Evolutionary conservation across 2,888 invertebrate genomes (phyloP).

Genomic region (Lamproptera curius): DNA sequence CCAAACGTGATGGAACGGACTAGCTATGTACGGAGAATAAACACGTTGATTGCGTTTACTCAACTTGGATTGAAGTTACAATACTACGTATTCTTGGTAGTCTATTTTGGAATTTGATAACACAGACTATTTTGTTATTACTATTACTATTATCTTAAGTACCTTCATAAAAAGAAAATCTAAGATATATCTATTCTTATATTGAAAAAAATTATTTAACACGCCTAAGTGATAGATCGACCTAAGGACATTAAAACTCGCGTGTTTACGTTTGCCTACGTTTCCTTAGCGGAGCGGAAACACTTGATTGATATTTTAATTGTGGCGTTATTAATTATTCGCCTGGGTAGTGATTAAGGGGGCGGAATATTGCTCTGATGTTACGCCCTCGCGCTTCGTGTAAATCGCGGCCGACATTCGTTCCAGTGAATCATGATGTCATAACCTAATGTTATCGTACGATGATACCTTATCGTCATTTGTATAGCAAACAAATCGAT

Average conservation of each 20-base stretch:
- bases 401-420: slow-evolving; percentile 40
- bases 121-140: too few species aligned
- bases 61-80: slow-evolving; percentile 14
- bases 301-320: slow-evolving; percentile 69
- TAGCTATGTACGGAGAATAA: neutral
- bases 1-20: neutral
- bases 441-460: slow-evolving; percentile 41
- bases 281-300: slow-evolving; percentile 47
- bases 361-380: slow-evolving; percentile 60
- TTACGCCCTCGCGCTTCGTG: slow-evolving; percentile 53
- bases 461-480: slow-evolving; percentile 35
- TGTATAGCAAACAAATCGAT: slow-evolving; percentile 19
- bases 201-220: too few species aligned
- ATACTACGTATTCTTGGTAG: slow-evolving; percentile 5
- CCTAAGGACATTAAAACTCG: too few species aligned
- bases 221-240: too few species aligned
- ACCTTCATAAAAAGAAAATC: too few species aligned
- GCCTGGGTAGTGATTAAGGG: slow-evolving; percentile 63
- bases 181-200: too few species aligned
- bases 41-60: slow-evolving; percentile 9
- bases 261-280: neutral
- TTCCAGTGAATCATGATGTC: slow-evolving; percentile 29
- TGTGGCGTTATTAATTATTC: slow-evolving; percentile 71
- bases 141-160: too few species aligned
- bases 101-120: slow-evolving; percentile 2